phyloP scores from a whole-genome alignment of 92 coral and sea anemone genomes.

The Epizoanthus illoricatus region DNA sequence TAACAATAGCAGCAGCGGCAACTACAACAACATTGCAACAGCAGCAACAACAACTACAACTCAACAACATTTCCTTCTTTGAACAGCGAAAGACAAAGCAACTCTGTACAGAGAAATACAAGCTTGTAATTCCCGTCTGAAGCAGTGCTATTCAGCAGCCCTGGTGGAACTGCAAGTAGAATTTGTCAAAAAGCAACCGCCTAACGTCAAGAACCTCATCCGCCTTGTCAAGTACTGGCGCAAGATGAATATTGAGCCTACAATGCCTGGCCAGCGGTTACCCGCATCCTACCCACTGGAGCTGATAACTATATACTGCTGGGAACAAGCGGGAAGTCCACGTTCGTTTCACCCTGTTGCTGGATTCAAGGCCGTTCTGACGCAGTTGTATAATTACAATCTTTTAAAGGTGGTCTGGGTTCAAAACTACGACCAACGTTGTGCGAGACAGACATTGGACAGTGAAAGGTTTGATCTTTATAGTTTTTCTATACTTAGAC shows the following conservation, averaged over 20 bases:
- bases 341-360: conserved; percentile 30
- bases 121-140: not conserved
- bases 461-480: not conserved
- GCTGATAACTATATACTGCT: conserved; percentile 43
- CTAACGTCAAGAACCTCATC: conserved; percentile 61
- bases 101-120: conserved; percentile 3
- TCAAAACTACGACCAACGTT: not conserved
- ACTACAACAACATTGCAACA: no score
- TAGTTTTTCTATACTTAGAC: not conserved
- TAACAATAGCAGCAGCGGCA: no score
- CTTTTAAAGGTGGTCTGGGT: not conserved
- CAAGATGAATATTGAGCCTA: conserved; percentile 27
- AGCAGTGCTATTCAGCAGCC: conserved; percentile 47
- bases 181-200: conserved; percentile 46
- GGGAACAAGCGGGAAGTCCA: conserved; percentile 43
- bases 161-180: conserved; percentile 49
- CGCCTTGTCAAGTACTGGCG: conserved; percentile 67
- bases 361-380: conserved; percentile 44
- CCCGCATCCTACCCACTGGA: conserved; percentile 50
- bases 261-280: not conserved
- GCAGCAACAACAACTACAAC: no score
- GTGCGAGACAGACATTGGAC: conserved; percentile 1
- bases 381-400: not conserved
- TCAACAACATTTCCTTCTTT: no score
- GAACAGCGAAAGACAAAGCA: not conserved